Base-by-base conservation (phyloP, 2,113 vertebrate species). In the Microtus richardsoni region DNA sequence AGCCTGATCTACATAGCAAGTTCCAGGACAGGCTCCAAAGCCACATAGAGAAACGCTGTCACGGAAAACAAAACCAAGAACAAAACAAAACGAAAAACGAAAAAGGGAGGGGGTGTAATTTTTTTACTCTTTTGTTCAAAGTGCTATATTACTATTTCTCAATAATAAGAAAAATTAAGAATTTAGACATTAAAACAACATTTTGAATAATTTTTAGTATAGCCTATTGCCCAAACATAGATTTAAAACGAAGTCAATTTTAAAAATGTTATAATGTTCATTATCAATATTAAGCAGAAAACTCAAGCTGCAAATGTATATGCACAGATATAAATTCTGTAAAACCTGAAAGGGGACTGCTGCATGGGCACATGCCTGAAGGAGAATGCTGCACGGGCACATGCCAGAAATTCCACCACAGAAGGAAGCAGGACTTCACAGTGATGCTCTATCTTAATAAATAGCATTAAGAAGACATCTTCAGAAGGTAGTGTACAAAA, bases 41-140 rank as follows among this genome's bases (percentile, higher is more conserved):
- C 58, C 22, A 58, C 19, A 58, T 21, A 58, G 58, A 21, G 58
- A 58, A 58, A 21, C 58, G 19, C 58, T 58, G 58, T 58, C 58
- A 21, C 58, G 1, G 7, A 58, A 58, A 21, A 7, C 58, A 21
- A 58, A 58, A 58, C 1, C 54, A 58, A 19, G 14, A 58, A 21
- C 58, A 58, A 58, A 58, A 58, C 58, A 58, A 58, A 58, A 58
- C 17, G 5, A 58, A 58, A 58, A 58, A 58, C 5, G 5, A 58
- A 58, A 58, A 58, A 58, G 58, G 58, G 58, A 58, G 19, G 60
- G 49, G 54, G 24, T 93, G 89, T 64, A 24, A 52, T 78, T 58
- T 91, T 97, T 93, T 97, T 88, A 87, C 92, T 90, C 75, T 95
- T 88, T 91, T 60, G 28, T 19, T 44, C 19, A 87, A 89, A 91